Conservation (phyloP, 2,797 vertebrate species). For the Xenentodon cancila region DNA sequence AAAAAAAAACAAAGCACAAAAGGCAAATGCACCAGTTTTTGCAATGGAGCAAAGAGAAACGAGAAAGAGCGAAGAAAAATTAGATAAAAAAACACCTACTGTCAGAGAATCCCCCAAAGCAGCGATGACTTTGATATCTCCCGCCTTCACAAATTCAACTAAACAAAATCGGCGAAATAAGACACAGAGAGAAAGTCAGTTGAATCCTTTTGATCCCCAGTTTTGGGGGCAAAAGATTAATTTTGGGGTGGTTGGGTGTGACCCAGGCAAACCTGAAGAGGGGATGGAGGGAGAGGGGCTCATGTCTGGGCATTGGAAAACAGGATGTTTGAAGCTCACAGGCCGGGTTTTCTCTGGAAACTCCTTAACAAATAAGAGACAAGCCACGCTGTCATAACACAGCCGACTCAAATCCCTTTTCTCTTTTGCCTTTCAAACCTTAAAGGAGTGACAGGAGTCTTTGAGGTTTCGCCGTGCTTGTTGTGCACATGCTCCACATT, state of each 20-base stretch:
- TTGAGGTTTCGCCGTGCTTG: too few relatives aligned
- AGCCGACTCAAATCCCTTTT: not conserved
- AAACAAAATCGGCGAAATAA: not conserved
- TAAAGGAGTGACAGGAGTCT: too few relatives aligned
- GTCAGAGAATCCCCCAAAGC: constrained; percentile 95
- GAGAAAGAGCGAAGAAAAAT: not conserved
- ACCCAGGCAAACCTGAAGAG: constrained; percentile 74
- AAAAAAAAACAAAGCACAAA: too few relatives aligned
- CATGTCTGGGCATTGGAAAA: constrained; percentile 82
- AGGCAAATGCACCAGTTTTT: too few relatives aligned
- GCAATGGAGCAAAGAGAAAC: not conserved
- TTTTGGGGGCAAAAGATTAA: not conserved
- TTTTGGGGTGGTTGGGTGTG: not conserved
- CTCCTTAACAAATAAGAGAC: constrained; percentile 64
- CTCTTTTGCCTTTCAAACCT: too few relatives aligned
- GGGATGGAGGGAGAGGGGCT: constrained; percentile 79
- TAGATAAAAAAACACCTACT: constrained; percentile 75
- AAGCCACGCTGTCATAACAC: not conserved
- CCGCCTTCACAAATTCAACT: constrained; percentile 92
- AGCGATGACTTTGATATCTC: constrained; percentile 91
- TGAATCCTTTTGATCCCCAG: not conserved
- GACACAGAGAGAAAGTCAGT: constrained; percentile 25
- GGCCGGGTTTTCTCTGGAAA: constrained; percentile 81
- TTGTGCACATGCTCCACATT: too few relatives aligned
- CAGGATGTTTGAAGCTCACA: constrained; percentile 69